These are phyloP conservation scores for Corythaixoides concolor DNA, from an alignment of 2,113 vertebrate species.

Conservation along the genomic window DNA sequence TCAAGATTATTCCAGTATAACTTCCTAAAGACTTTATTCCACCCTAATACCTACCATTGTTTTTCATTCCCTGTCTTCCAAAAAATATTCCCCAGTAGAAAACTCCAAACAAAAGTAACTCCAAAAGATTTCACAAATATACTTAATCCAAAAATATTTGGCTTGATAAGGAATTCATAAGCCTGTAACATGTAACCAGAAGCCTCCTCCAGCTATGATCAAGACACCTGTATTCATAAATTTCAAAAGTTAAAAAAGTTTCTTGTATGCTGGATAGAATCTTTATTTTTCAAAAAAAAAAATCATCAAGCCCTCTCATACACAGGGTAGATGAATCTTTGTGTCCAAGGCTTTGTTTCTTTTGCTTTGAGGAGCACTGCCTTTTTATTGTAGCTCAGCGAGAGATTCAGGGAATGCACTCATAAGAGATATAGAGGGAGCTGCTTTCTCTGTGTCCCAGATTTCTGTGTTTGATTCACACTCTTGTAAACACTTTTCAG, in stretches of 20 bases:
- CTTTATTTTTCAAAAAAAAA: too few relatives aligned
- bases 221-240: background rate
- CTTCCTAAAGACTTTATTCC: background rate
- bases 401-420: background rate
- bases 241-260: background rate
- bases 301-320: background rate
- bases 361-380: background rate
- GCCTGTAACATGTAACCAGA: rapidly evolving
- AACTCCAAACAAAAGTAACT: background rate
- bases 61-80: background rate
- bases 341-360: background rate
- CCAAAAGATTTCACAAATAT: background rate
- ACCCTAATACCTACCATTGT: background rate
- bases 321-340: background rate
- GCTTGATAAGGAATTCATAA: background rate
- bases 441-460: rapidly evolving
- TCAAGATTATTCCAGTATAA: background rate
- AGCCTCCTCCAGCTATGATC: background rate
- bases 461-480: background rate
- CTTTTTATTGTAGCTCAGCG: background rate
- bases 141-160: background rate
- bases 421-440: background rate
- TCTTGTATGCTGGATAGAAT: background rate
- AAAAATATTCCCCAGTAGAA: background rate
- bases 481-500: background rate